Evolutionary conservation across 1,140 invertebrate species (phyloP), one percentile per base, ranked within the genome.

Genomic region (Stratiolaelaps scimitus): DNA sequence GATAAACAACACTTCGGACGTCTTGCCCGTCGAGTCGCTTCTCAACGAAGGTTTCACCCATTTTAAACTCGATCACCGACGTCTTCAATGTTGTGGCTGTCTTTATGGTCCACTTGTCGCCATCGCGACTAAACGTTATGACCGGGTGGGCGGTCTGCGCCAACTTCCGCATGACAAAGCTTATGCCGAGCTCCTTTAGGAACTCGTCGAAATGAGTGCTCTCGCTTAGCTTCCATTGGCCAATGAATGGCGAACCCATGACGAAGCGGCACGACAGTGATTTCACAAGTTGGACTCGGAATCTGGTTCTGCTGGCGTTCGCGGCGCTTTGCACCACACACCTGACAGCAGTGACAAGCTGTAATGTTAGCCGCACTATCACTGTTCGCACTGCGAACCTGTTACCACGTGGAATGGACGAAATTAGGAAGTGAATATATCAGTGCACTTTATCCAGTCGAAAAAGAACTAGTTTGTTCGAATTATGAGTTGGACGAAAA

Each of bases 31-130:
- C 53, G 2, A 60, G 20, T 15, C 53, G 53, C 10, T 60, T 60
- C 23, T 60, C 53, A 13, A 60, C 23, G 23, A 60, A 60, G 17
- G 17, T 34, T 26, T 60, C 53, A 10, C 53, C 53, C 2, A 60
- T 60, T 34, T 60, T 26, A 10, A 60, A 60, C 26, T 4, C 15
- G 10, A 60, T 40, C 10, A 40, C 34, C 4, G 34, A 20, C 4
- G 53, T 60, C 23, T 60, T 60, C 53, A 60, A 60, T 6, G 53
- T 20, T 26, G 53, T 60, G 26, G 26, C 53, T 29, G 53, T 60
- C 34, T 60, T 34, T 15, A 60, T 26, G 6, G 26, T 60, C 53
- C 53, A 60, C 23, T 26, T 60, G 23, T 60, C 53, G 26, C 53
- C 53, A 60, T 60, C 53, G 13, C 26, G 15, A 60, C 53, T 60